Evolutionary conservation across 1,140 invertebrate genomes (phyloP).

Genomic region (Euschistus heros): DNA sequence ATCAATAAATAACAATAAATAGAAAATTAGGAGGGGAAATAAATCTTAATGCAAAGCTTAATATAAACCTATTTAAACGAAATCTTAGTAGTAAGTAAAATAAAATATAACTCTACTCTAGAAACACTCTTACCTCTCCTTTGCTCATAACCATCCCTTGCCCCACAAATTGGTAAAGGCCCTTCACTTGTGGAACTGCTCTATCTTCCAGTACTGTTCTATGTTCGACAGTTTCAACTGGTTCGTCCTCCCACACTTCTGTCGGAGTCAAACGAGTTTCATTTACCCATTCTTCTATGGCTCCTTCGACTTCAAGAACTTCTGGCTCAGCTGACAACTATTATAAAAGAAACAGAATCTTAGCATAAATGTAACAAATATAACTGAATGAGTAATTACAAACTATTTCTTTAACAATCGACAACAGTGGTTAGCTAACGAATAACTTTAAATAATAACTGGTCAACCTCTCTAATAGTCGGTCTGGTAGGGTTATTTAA

Average conservation of each 20-base stretch:
- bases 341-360: conserved; percentile 15
- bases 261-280: conserved; percentile 71
- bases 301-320: conserved; percentile 47
- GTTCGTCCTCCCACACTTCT: conserved; percentile 84
- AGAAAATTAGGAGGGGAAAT: too few relatives aligned
- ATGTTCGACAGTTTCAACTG: conserved; percentile 71
- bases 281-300: conserved; percentile 58
- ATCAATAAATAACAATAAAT: too few relatives aligned
- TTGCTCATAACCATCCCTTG: conserved; percentile 89
- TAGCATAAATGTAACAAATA: too few relatives aligned
- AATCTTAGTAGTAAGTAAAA: background rate
- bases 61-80: too few relatives aligned
- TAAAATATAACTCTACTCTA: background rate
- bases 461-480: too few relatives aligned
- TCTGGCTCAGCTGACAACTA: conserved; percentile 55
- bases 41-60: too few relatives aligned
- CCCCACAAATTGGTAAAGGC: conserved; percentile 82
- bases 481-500: too few relatives aligned
- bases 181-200: conserved; percentile 78
- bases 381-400: background rate
- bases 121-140: conserved; percentile 55
- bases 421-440: background rate
- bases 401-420: background rate
- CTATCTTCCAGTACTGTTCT: conserved; percentile 75
- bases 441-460: too few relatives aligned